Evolutionary conservation across 1,140 invertebrate genomes (phyloP), one percentile per base, ranked within the genome.

Genomic region (Drosophila pruinosa): DNA sequence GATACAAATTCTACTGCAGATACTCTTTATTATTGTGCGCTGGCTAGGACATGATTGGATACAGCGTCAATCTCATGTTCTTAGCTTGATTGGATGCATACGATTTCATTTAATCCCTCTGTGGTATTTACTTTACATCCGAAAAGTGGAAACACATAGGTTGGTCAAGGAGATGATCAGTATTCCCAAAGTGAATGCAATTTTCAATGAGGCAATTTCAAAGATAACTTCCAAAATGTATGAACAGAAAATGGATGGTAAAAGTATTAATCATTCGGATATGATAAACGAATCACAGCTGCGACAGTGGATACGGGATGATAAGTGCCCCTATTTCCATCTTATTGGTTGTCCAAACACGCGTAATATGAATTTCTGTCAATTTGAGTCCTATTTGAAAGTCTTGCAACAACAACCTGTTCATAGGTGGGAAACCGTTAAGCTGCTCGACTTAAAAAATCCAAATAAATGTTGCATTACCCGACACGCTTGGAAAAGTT

Each of bases 301-400:
- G 2, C 72, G 80, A 0, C 19, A 17, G 0, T 85, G 80, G 80
- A 76, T 85, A 2, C 36, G 26, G 4, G 80, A 85, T 36, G 38
- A 50, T 1, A 48, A 21, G 1, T 85, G 79, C 45, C 57, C 48
- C 0, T 85, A 85, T 34, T 65, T 62, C 24, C 75, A 75, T 62
- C 34, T 36, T 0, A 56, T 67, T 2, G 53, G 61, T 12, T 83
- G 79, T 17, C 68, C 72, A 4, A 62, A 72, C 41, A 70, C 61
- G 0, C 52, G 72, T 5, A 68, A 83, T 17, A 75, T 85, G 0
- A 34, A 43, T 3, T 85, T 59, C 8, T 31, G 8, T 1, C 26
- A 64, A 2, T 85, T 85, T 7, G 75, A 95, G 94, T 92, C 26
- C 10, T 80, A 72, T 48, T 63, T 85, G 10, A 3, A 4, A 0